These are phyloP conservation scores for Coelinius sp. DNA, from an alignment of 2,888 invertebrate genomes.

Conservation along the genomic window DNA sequence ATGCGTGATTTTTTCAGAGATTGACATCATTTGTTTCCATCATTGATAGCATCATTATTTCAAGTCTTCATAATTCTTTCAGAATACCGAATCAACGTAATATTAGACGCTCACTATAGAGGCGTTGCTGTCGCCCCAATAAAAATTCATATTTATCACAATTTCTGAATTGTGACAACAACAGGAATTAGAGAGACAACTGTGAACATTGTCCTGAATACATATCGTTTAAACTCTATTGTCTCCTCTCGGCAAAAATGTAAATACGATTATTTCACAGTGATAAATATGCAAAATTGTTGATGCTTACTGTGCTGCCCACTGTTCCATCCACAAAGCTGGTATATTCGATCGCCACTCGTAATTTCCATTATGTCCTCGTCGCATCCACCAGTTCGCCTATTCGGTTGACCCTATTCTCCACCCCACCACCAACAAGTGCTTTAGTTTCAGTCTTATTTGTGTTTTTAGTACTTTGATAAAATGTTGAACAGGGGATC, in stretches of 20 bases:
- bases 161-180: neutral
- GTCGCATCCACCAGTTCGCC: conserved; percentile 84
- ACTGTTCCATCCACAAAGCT: conserved; percentile 85
- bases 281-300: neutral
- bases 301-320: conserved; percentile 83
- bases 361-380: conserved; percentile 75
- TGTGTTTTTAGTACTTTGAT: conserved; percentile 2
- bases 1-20: too few species aligned
- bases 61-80: too few species aligned
- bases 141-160: neutral
- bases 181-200: neutral
- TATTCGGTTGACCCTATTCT: conserved; percentile 84
- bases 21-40: too few species aligned
- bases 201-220: neutral
- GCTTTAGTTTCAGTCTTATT: conserved; percentile 21
- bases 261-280: neutral
- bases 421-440: conserved; percentile 49
- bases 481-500: conserved; percentile 17
- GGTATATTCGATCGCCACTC: conserved; percentile 70
- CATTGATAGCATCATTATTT: too few species aligned
- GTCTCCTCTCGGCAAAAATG: neutral
- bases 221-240: neutral
- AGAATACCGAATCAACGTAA: neutral
- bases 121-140: neutral
- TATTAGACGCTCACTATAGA: neutral